Percentiles rank a stretch among this genome's conserved stretches.
Conservation (phyloP, 2,797 vertebrate species). For the Sebastes vulpes region DNA sequence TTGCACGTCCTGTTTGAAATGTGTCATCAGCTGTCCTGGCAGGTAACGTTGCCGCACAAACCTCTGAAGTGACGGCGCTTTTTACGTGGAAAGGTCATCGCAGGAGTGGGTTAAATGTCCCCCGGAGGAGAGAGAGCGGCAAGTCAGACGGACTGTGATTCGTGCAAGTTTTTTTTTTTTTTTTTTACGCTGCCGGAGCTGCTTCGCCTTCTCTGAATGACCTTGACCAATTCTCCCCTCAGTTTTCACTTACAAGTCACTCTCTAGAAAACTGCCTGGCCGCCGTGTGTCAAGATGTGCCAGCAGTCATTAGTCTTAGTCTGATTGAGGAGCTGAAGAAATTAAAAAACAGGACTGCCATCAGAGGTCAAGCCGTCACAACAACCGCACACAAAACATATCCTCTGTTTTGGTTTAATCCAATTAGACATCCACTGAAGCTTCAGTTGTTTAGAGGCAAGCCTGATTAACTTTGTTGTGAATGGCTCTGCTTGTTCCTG, state of each 20-base stretch:
- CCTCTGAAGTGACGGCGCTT: conserved; percentile 77
- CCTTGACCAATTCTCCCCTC: conserved; percentile 78
- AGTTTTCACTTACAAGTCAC: conserved; percentile 76
- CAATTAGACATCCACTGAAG: conserved; percentile 84
- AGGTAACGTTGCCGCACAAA: conserved; percentile 75
- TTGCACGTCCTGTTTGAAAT: conserved; percentile 71
- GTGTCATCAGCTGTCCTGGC: conserved; percentile 83
- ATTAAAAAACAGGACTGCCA: conserved; percentile 65
- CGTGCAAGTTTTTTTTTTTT: conserved; percentile 42
- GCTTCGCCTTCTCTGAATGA: conserved; percentile 60
- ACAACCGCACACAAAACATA: conserved; percentile 73
- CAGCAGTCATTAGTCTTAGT: conserved; percentile 76
- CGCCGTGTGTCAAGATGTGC: conserved; percentile 73
- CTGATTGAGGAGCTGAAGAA: conserved; percentile 78
- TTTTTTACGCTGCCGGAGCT: conserved; percentile 68
- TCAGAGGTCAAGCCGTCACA: conserved; percentile 83
- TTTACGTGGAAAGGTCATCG: conserved; percentile 75
- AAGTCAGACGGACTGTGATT: conserved; percentile 65
- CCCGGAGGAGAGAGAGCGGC: conserved; percentile 63
- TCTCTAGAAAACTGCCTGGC: conserved; percentile 71
- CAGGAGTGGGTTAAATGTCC: conserved; percentile 79
- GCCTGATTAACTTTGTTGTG: conserved; percentile 82
- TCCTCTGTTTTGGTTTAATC: conserved; percentile 83
- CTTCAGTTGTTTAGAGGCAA: conserved; percentile 79
- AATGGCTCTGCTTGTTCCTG: conserved; percentile 65